Percentiles rank a stretch among this genome's conserved stretches.
Evolutionary conservation across 2,797 vertebrate genomes (phyloP).

Genomic region (Poecilia picta): DNA sequence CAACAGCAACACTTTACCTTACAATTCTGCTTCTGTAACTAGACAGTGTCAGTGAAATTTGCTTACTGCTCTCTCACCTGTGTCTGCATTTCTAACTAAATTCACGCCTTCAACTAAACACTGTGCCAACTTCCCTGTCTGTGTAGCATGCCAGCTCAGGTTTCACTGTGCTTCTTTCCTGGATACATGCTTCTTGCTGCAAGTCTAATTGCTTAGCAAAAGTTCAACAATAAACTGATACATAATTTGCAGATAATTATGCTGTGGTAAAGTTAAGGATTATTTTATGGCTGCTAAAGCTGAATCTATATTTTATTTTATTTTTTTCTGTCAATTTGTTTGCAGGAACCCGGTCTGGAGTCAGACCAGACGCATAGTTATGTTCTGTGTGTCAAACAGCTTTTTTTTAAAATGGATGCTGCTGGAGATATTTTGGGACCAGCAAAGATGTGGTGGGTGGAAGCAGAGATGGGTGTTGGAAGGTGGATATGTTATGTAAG

Average conservation of each 20-base stretch:
- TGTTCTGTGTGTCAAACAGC: slow-evolving; percentile 27
- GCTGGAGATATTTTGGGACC: slow-evolving; percentile 63
- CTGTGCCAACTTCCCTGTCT: neutral
- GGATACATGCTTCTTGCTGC: slow-evolving; percentile 3
- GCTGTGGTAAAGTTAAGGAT: neutral
- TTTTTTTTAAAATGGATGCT: slow-evolving; percentile 36
- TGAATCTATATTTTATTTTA: neutral
- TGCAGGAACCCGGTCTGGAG: slow-evolving; percentile 32
- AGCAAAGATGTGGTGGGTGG: neutral
- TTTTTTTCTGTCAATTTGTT: neutral
- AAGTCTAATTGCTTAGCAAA: neutral
- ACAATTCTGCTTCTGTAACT: slow-evolving; percentile 7
- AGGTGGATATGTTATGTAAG: slow-evolving; percentile 51
- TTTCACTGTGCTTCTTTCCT: slow-evolving; percentile 17
- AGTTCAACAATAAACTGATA: slow-evolving; percentile 2
- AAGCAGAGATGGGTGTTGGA: neutral
- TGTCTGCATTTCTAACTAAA: neutral
- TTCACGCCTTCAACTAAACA: neutral
- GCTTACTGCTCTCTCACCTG: slow-evolving; percentile 15
- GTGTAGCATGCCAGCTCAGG: neutral
- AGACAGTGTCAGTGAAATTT: neutral
- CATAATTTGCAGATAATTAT: neutral
- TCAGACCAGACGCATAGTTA: slow-evolving; percentile 4
- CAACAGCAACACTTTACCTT: neutral
- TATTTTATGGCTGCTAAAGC: neutral